A percentile compares a stretch with the other conserved stretches of the same genome.
phyloP scores from a whole-genome alignment of 2,113 vertebrate genomes.

The Zosterops lateralis region DNA sequence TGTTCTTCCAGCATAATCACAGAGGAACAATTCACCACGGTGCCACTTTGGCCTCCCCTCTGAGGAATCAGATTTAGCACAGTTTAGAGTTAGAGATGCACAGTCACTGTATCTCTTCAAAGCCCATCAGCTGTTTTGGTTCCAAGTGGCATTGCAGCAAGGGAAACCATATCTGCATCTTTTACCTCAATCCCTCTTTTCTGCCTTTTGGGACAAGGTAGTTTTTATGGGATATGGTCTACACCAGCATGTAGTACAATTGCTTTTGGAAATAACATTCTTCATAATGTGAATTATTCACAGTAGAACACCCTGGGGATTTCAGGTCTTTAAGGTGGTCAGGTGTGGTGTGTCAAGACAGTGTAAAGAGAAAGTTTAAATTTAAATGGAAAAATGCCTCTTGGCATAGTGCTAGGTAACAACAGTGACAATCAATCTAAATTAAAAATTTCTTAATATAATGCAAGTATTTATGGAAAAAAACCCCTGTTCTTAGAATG shows the following conservation, averaged over 20 bases:
- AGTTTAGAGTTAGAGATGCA: conserved; percentile 19
- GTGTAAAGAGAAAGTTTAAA: not conserved
- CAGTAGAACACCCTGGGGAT: not conserved
- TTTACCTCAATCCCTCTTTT: not conserved
- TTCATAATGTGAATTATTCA: conserved; percentile 52
- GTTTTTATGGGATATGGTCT: conserved; percentile 6
- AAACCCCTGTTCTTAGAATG: not conserved
- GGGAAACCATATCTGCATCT: not conserved
- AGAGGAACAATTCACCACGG: conserved; percentile 42
- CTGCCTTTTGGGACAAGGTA: conserved; percentile 2
- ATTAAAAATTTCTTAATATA: not conserved
- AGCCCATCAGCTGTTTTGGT: not conserved
- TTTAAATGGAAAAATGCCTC: not conserved
- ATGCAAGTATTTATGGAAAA: not conserved
- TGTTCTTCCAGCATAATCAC: conserved; percentile 48
- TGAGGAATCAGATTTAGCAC: conserved; percentile 47
- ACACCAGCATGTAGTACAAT: not conserved
- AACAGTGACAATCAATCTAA: not conserved
- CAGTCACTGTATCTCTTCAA: conserved; percentile 4
- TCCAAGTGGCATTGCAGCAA: not conserved
- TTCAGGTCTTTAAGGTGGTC: not conserved
- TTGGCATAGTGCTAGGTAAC: not conserved
- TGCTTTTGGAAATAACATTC: conserved; percentile 36
- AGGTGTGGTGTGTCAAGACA: conserved; percentile 7
- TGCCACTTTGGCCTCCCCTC: not conserved